Evolutionary conservation across 2,113 vertebrate species (phyloP).

Genomic region (Hyaena hyaena): DNA sequence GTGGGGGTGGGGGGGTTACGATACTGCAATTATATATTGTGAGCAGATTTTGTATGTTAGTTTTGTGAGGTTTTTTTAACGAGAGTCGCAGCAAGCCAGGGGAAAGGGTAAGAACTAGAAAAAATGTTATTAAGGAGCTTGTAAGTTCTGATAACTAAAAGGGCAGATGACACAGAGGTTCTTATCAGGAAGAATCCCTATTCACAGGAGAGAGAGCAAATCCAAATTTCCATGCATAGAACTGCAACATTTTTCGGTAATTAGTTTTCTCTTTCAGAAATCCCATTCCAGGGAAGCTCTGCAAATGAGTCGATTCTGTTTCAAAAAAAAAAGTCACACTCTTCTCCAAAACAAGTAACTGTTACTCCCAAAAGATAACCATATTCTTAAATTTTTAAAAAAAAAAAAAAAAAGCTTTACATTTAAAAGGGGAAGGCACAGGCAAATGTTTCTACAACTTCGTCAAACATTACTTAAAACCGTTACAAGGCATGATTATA

Average conservation of each 20-base stretch:
- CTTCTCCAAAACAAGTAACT: conserved; percentile 12
- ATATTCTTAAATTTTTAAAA: background rate
- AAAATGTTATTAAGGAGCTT: background rate
- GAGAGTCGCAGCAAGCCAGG: background rate
- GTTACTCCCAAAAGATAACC: background rate
- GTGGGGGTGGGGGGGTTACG: conserved; percentile 41
- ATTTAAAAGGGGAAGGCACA: background rate
- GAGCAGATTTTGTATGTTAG: background rate
- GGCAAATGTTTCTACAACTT: background rate
- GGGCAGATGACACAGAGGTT: background rate
- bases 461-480: conserved; percentile 42
- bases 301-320: background rate
- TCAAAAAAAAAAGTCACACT: background rate
- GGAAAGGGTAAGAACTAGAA: background rate
- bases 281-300: background rate
- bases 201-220: background rate
- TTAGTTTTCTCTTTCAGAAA: background rate
- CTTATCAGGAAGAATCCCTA: background rate
- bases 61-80: background rate
- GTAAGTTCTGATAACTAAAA: background rate
- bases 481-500: conserved; percentile 45
- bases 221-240: background rate
- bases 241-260: background rate
- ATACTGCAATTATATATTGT: background rate
- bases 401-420: background rate